Evolutionary conservation across 64 coral and sea anemone species (phyloP).

Genomic region (Exaiptasia diaphana): DNA sequence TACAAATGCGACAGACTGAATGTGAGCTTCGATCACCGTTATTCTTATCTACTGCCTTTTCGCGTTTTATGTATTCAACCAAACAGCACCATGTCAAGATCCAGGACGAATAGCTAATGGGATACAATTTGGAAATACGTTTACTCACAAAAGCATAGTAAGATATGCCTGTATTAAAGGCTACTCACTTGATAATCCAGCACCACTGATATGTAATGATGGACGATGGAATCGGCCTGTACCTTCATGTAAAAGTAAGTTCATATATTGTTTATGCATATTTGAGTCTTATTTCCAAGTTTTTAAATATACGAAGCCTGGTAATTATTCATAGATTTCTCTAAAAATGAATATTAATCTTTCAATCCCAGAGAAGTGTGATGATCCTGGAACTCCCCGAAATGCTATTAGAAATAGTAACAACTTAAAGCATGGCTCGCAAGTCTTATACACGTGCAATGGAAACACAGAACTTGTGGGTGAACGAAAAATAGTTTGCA

Average conservation of each 20-base stretch:
- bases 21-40: background rate
- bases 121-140: background rate
- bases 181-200: background rate
- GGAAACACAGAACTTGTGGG: background rate
- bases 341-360: background rate
- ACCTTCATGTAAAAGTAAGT: background rate
- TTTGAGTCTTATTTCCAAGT: background rate
- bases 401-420: background rate
- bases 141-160: background rate
- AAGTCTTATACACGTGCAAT: conserved; percentile 4
- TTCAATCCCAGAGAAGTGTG: conserved; percentile 1
- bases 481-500: background rate
- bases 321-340: background rate
- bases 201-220: background rate
- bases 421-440: conserved; percentile 11
- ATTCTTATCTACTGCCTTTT: background rate
- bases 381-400: conserved; percentile 1
- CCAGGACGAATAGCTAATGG: background rate
- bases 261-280: background rate
- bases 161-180: background rate
- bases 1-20: background rate
- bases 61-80: background rate
- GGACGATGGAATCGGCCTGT: background rate
- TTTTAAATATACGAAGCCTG: too few species aligned
- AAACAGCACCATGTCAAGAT: conserved; percentile 10